Percentiles rank a stretch among this genome's conserved stretches.
These are phyloP conservation scores for Dendroctonus valens DNA, from an alignment of 1,140 invertebrate genomes.

Conservation along the genomic window DNA sequence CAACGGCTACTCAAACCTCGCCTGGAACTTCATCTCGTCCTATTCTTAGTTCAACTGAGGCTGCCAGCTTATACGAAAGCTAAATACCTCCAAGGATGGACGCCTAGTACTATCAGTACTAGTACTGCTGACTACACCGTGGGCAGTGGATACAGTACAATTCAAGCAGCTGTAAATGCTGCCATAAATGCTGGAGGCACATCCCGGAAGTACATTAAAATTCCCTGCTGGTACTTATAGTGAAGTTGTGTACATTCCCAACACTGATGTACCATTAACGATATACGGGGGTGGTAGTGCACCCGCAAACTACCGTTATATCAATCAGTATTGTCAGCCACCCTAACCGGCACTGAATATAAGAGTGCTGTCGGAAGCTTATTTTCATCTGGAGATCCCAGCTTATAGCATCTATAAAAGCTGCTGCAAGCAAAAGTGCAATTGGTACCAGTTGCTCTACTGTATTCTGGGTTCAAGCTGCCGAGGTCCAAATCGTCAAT, in stretches of 20 bases:
- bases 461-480: slow-evolving; percentile 5
- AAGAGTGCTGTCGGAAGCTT: background rate
- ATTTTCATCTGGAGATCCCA: slow-evolving; percentile 11
- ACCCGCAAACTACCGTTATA: slow-evolving; percentile 5
- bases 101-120: background rate
- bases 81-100: slow-evolving; percentile 13
- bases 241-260: slow-evolving; percentile 21
- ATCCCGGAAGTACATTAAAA: slow-evolving; percentile 19
- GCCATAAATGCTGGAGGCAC: slow-evolving; percentile 20
- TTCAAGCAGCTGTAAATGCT: slow-evolving; percentile 24
- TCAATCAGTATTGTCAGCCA: slow-evolving; percentile 1
- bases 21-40: slow-evolving; percentile 13
- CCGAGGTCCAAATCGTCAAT: background rate
- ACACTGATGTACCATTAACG: slow-evolving; percentile 17
- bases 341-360: background rate
- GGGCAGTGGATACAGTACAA: slow-evolving; percentile 14
- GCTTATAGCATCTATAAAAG: slow-evolving; percentile 14
- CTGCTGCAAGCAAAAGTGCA: slow-evolving; percentile 10
- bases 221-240: slow-evolving; percentile 17
- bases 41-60: slow-evolving; percentile 2
- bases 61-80: background rate
- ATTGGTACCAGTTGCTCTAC: slow-evolving; percentile 23
- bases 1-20: background rate
- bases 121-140: slow-evolving; percentile 10
- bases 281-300: slow-evolving; percentile 14